Percentiles rank a stretch among this genome's conserved stretches.
Conservation (phyloP, 2,797 vertebrate species). For the Rhabdophis nuchalis region DNA sequence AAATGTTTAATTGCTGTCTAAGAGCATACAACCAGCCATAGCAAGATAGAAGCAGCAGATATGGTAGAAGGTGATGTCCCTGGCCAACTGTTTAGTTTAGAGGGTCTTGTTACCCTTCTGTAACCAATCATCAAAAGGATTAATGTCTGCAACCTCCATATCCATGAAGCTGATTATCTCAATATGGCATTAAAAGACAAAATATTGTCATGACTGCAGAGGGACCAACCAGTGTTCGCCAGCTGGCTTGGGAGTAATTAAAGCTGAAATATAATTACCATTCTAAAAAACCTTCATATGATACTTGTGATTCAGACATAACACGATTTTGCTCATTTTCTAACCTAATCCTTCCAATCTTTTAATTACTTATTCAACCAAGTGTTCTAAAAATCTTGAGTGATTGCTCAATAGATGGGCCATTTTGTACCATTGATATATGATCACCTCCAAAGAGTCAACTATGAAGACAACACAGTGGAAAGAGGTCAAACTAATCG, state of each 20-base stretch:
- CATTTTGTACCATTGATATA: background rate
- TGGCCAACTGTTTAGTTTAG: background rate
- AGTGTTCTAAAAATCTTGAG: background rate
- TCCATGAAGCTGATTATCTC: slow-evolving; percentile 4
- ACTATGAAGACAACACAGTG: background rate
- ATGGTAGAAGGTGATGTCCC: background rate
- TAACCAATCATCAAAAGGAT: background rate
- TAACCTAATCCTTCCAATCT: background rate
- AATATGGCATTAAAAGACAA: background rate
- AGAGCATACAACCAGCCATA: background rate
- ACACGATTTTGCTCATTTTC: accelerated
- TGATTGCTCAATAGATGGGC: background rate
- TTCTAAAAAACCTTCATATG: background rate
- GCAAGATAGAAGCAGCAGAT: background rate
- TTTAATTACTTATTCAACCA: background rate
- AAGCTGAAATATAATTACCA: background rate
- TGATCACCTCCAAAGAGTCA: background rate
- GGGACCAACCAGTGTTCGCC: background rate
- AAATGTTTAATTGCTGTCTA: background rate
- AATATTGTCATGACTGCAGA: background rate
- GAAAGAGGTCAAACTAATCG: background rate
- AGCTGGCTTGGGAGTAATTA: background rate
- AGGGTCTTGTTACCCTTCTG: background rate
- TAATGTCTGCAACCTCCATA: background rate
- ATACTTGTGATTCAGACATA: background rate